A percentile compares a stretch with the other conserved stretches of the same genome.
Evolutionary conservation across 2,888 invertebrate genomes (phyloP).

Genomic region (Drosophila lutescens): DNA sequence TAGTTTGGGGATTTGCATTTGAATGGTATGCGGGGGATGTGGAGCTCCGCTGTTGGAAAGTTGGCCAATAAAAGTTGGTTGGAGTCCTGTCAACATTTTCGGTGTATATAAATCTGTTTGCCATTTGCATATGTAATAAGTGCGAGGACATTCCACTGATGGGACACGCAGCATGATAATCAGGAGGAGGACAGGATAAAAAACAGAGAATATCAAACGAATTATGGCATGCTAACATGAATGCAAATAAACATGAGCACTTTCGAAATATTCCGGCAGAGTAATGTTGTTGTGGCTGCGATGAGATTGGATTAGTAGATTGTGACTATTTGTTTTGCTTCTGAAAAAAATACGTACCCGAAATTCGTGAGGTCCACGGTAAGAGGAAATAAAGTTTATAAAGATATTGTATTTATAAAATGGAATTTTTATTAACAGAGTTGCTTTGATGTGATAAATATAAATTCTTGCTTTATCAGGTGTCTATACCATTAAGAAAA

Average conservation of each 20-base stretch:
- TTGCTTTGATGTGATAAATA: too few relatives aligned
- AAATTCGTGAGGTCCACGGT: background rate
- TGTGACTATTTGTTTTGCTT: background rate
- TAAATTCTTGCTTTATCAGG: too few relatives aligned
- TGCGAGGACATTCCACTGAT: constrained; percentile 52
- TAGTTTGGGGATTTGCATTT: constrained; percentile 80
- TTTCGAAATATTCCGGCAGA: constrained; percentile 4
- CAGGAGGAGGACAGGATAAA: constrained; percentile 25
- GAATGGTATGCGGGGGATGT: constrained; percentile 48
- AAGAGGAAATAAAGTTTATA: background rate
- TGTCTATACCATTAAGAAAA: too few relatives aligned
- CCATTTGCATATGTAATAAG: constrained; percentile 75
- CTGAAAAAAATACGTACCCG: background rate
- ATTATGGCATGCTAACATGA: constrained; percentile 39
- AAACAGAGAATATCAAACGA: constrained; percentile 41
- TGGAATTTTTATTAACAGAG: too few relatives aligned
- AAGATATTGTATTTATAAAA: too few relatives aligned
- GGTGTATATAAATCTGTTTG: constrained; percentile 65
- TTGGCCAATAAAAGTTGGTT: constrained; percentile 62
- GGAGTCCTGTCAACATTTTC: constrained; percentile 26
- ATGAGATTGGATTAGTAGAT: background rate
- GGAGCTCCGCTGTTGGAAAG: constrained; percentile 33
- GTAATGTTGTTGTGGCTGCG: background rate
- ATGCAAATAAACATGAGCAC: constrained; percentile 29
- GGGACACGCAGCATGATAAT: constrained; percentile 65